These are phyloP conservation scores for Mizuhopecten yessoensis DNA, from an alignment of 1,140 invertebrate species.

Conservation along the genomic window DNA sequence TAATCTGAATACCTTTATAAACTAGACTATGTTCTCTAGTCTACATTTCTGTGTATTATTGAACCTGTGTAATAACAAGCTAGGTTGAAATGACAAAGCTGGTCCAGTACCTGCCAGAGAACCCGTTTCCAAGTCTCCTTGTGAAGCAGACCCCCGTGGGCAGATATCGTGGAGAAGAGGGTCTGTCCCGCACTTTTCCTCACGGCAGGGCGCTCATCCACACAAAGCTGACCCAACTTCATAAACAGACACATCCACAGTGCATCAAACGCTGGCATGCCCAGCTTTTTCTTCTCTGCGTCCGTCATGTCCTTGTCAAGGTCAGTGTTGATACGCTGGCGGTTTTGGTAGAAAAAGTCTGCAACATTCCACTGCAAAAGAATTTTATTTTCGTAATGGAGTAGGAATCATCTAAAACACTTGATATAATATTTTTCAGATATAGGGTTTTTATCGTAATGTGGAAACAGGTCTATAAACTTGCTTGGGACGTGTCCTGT, in stretches of 20 bases:
- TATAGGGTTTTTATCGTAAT: no score
- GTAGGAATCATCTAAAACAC: no score
- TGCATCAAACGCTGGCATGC: conserved; percentile 92
- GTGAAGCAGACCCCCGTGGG: conserved; percentile 95
- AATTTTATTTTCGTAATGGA: no score
- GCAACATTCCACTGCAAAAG: conserved; percentile 96
- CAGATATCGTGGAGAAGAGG: conserved; percentile 97
- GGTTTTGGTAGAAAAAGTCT: conserved; percentile 98
- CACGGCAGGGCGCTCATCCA: conserved; percentile 96
- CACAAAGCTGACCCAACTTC: conserved; percentile 95
- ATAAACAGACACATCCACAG: conserved; percentile 98
- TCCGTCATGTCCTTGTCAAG: conserved; percentile 63
- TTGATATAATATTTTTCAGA: no score
- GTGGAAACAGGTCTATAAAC: no score
- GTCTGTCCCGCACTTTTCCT: conserved; percentile 99
- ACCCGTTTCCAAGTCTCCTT: conserved; percentile 91
- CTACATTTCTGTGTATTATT: no score
- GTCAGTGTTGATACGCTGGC: conserved; percentile 89
- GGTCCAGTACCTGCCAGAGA: conserved; percentile 80
- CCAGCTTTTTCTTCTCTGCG: conserved; percentile 61
- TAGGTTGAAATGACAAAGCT: no score
- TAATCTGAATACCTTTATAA: no score
- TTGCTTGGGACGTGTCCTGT: no score
- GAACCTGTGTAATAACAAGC: no score
- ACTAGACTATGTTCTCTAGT: no score